phyloP scores from a whole-genome alignment of 2,113 vertebrate species.

The Trachemys scripta region DNA sequence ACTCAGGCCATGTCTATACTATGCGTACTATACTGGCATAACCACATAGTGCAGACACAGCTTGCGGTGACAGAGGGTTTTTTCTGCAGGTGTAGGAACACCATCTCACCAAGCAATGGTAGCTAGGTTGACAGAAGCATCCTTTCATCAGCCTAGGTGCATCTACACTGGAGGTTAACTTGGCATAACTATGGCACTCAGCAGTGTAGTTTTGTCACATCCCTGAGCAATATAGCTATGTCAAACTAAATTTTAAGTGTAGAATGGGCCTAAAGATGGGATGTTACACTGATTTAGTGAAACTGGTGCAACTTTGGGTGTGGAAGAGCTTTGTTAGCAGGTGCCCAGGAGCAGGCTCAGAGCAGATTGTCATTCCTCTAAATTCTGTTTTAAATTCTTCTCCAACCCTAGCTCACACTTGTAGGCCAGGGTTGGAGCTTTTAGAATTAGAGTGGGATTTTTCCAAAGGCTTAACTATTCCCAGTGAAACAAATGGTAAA shows the following conservation, averaged over 20 bases:
- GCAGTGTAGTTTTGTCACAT: background rate
- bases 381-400: background rate
- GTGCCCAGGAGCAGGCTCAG: background rate
- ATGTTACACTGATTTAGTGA: background rate
- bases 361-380: background rate
- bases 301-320: background rate
- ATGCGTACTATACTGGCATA: background rate
- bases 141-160: background rate
- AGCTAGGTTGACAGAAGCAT: background rate
- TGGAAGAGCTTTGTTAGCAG: background rate
- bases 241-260: background rate
- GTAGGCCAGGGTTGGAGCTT: background rate
- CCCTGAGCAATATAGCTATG: background rate
- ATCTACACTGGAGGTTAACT: background rate
- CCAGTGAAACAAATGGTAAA: background rate
- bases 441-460: background rate
- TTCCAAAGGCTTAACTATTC: background rate
- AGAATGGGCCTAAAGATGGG: background rate
- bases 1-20: background rate
- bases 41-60: background rate
- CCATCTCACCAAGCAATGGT: background rate
- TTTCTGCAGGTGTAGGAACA: background rate
- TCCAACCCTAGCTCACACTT: background rate
- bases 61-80: background rate
- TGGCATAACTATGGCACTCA: too few species aligned